Evolutionary conservation across 2,888 invertebrate species (phyloP).

Genomic region (Stomorhina lunata): DNA sequence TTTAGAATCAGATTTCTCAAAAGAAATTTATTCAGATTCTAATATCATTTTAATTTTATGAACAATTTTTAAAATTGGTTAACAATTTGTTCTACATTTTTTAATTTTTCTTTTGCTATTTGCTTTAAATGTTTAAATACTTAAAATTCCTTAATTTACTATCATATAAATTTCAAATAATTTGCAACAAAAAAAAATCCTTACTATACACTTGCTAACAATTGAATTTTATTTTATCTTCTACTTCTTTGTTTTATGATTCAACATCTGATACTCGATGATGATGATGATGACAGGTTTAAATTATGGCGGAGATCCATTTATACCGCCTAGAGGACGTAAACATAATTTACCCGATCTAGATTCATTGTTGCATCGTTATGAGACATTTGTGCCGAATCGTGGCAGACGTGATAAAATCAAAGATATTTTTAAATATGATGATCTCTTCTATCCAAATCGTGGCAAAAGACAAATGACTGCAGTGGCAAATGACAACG

Average conservation of each 20-base stretch:
- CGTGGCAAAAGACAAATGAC: constrained; percentile 76
- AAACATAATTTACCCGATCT: constrained; percentile 74
- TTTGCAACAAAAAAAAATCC: constrained; percentile 6
- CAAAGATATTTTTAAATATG: constrained; percentile 78
- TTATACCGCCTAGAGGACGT: constrained; percentile 78
- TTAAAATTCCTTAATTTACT: constrained; percentile 16
- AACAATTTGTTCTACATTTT: no score
- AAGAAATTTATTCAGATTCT: no score
- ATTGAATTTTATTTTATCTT: constrained; percentile 33
- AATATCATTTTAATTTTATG: no score
- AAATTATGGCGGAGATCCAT: constrained; percentile 71
- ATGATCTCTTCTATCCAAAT: constrained; percentile 79
- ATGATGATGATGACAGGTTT: constrained; percentile 62
- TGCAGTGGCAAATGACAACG: constrained; percentile 6
- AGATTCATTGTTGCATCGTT: constrained; percentile 72
- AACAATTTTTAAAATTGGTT: no score
- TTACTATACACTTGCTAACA: constrained; percentile 1
- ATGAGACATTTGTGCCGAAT: constrained; percentile 78
- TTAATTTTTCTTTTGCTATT: not conserved
- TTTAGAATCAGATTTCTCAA: no score
- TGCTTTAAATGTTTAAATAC: constrained; percentile 15
- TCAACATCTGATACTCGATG: no score
- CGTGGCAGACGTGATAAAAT: constrained; percentile 79
- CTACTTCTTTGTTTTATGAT: constrained; percentile 2
- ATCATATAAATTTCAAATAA: constrained; percentile 43